Conservation (phyloP, 2,797 vertebrate species). For the Champsocephalus gunnari region DNA sequence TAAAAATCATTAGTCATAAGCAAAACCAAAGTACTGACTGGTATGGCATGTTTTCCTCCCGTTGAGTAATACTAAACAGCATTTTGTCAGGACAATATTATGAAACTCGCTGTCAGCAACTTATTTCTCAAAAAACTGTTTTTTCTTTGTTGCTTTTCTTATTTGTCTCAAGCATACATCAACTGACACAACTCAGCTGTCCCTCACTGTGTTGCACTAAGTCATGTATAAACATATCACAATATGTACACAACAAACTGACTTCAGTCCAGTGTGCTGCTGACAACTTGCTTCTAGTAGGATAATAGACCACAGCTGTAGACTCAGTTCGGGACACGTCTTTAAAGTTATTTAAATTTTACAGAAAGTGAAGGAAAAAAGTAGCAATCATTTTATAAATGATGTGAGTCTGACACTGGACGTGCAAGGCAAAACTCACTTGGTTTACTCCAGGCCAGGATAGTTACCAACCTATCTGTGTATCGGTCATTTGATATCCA, state of each 20-base stretch:
- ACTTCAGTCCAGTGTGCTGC: conserved; percentile 4
- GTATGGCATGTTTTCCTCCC: background rate
- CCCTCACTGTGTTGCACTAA: conserved; percentile 1
- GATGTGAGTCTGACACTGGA: background rate
- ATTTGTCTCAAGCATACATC: background rate
- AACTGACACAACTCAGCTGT: background rate
- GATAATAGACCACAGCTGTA: conserved; percentile 19
- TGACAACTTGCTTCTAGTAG: conserved; percentile 21
- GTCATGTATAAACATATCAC: conserved; percentile 3
- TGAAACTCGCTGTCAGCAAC: conserved; percentile 7
- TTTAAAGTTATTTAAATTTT: conserved; percentile 2
- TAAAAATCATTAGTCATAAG: background rate
- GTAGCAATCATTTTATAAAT: background rate
- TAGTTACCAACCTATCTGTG: background rate
- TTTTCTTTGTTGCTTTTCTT: background rate
- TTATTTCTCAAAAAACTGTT: background rate
- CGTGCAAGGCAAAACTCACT: background rate
- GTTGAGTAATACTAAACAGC: background rate
- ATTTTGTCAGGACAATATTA: background rate
- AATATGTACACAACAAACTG: conserved; percentile 1
- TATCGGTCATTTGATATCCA: background rate
- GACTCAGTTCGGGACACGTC: conserved; percentile 5
- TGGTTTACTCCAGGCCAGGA: background rate
- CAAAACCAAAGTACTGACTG: background rate
- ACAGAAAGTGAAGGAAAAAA: conserved; percentile 6